Evolutionary conservation across 2,797 vertebrate species (phyloP).

Genomic region (Fistularia tabacaria): DNA sequence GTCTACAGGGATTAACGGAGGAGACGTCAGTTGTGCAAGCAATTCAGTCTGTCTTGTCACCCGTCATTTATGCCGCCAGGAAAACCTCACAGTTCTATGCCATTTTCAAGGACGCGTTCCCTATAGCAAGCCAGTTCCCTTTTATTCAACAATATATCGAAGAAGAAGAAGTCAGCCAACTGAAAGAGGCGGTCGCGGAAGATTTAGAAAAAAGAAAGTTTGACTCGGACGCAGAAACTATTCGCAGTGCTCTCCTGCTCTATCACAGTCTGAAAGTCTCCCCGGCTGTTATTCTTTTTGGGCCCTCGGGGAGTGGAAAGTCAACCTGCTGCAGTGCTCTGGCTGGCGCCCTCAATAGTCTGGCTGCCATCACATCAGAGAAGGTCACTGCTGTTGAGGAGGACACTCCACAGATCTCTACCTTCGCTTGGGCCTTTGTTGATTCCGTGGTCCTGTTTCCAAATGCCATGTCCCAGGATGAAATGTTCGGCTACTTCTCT

Average conservation of each 20-base stretch:
- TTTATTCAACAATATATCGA: conserved; percentile 39
- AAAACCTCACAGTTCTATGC: conserved; percentile 56
- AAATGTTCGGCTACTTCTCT: conserved; percentile 74
- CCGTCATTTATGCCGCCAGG: conserved; percentile 42
- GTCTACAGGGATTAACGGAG: conserved; percentile 59
- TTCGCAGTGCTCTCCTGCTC: conserved; percentile 65
- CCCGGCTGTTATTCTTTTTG: conserved; percentile 76
- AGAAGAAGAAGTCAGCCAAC: conserved; percentile 38
- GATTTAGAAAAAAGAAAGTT: conserved; percentile 66
- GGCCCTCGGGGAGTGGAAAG: conserved; percentile 83
- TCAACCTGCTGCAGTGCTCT: conserved; percentile 76
- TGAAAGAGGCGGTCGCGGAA: conserved; percentile 57
- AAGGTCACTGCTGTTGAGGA: conserved; percentile 6
- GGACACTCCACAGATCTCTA: conserved; percentile 10
- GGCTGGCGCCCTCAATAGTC: conserved; percentile 69
- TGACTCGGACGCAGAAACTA: conserved; percentile 50
- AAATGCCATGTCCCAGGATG: conserved; percentile 73
- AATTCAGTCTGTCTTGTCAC: conserved; percentile 62
- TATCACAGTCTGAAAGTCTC: conserved; percentile 69
- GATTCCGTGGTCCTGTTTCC: conserved; percentile 77
- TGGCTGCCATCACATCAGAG: conserved; percentile 52
- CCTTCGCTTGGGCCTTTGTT: conserved; percentile 54
- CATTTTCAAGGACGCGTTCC: conserved; percentile 77
- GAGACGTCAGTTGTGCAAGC: conserved; percentile 76
- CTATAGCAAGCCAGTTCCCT: conserved; percentile 46